Evolutionary conservation across 2,113 vertebrate genomes (phyloP).

Genomic region (Rhabdomys dilectus): DNA sequence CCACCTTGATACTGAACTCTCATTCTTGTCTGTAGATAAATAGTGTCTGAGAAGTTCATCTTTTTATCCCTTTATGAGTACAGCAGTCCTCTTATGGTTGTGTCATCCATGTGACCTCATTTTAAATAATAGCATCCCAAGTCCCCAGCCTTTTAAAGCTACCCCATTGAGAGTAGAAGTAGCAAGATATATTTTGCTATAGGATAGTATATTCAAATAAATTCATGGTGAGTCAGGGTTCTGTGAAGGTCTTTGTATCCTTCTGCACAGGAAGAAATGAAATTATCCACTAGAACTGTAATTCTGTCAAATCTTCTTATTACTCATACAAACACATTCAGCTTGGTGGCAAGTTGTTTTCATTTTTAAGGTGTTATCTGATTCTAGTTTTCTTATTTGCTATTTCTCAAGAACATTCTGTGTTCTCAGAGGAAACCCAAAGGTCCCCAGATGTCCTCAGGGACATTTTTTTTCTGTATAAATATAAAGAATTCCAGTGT

Average conservation of each 20-base stretch:
- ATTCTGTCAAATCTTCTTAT: neutral
- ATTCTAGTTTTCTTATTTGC: neutral
- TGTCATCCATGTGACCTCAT: neutral
- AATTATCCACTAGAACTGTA: neutral
- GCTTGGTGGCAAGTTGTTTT: neutral
- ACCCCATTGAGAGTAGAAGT: rapidly evolving
- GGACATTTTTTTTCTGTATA: no score
- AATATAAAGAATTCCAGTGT: neutral
- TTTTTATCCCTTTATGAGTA: neutral
- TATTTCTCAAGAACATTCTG: neutral
- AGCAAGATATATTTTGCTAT: neutral
- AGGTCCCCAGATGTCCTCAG: neutral
- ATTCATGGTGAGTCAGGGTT: neutral
- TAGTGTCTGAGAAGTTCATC: neutral
- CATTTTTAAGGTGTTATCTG: neutral
- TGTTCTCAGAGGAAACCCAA: neutral
- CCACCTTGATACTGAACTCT: rapidly evolving
- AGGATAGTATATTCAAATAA: no score
- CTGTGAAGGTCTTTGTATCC: rapidly evolving
- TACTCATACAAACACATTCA: neutral
- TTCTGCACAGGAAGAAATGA: neutral
- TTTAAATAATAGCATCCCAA: neutral
- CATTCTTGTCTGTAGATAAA: neutral
- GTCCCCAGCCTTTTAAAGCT: neutral
- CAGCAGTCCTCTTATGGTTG: rapidly evolving